These are phyloP conservation scores for Lampropteryx suffumata DNA, from an alignment of 2,888 invertebrate genomes.

Conservation along the genomic window DNA sequence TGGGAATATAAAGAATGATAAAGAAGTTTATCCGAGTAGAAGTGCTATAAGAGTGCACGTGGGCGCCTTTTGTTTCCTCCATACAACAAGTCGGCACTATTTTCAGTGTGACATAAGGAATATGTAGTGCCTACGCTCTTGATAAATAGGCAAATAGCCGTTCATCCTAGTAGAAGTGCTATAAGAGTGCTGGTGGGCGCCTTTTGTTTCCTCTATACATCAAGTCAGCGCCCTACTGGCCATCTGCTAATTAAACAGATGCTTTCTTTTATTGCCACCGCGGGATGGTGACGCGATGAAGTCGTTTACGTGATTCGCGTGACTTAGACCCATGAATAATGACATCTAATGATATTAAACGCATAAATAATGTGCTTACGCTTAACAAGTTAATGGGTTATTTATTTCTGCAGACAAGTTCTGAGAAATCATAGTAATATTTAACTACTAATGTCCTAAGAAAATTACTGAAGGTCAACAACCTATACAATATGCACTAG, in stretches of 20 bases:
- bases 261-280: constrained; percentile 20
- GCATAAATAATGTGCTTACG: constrained; percentile 34
- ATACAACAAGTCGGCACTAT: constrained; percentile 9
- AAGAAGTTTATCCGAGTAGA: too few species aligned
- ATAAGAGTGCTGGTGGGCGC: neutral
- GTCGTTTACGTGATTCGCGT: constrained; percentile 37
- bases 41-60: neutral
- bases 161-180: neutral
- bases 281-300: constrained; percentile 25
- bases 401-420: constrained; percentile 3
- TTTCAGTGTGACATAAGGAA: too few species aligned
- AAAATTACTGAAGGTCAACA: too few species aligned
- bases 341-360: constrained; percentile 37
- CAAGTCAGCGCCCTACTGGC: constrained; percentile 9
- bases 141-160: too few species aligned
- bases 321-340: constrained; percentile 34
- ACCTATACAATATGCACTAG: too few species aligned
- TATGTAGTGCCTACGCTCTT: too few species aligned
- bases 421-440: too few species aligned
- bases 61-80: neutral
- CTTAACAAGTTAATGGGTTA: constrained; percentile 25
- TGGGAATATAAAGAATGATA: too few species aligned
- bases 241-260: constrained; percentile 18
- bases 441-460: too few species aligned
- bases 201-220: constrained; percentile 6